These are phyloP conservation scores for Eristalis arbustorum DNA, from an alignment of 2,888 invertebrate species.

Conservation along the genomic window DNA sequence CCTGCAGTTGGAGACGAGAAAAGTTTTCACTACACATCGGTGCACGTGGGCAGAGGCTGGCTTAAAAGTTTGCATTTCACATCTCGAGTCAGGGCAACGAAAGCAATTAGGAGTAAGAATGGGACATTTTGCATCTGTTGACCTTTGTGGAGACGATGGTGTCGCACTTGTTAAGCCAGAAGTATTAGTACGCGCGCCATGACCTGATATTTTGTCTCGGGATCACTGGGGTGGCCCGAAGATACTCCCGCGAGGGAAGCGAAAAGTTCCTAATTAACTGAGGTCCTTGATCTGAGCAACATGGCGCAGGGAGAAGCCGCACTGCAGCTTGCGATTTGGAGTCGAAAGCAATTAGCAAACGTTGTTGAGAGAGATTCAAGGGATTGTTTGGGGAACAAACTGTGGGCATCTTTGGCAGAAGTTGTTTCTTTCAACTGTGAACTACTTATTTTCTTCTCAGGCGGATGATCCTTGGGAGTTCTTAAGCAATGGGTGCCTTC, in stretches of 20 bases:
- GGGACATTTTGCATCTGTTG: neutral
- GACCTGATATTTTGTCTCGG: neutral
- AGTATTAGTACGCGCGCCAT: neutral
- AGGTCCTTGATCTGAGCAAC: neutral
- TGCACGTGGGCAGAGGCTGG: conserved; percentile 2
- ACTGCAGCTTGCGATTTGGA: neutral
- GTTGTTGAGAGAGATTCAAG: too few species aligned
- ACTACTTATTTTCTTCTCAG: too few species aligned
- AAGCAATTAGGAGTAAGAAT: conserved; percentile 21
- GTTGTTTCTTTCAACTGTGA: too few species aligned
- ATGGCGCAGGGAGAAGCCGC: too few species aligned
- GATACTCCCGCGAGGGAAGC: neutral
- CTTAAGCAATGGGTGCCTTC: too few species aligned
- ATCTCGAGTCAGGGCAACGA: conserved; percentile 14
- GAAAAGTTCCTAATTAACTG: neutral
- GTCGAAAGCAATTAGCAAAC: neutral
- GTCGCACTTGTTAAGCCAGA: neutral
- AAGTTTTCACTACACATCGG: conserved; percentile 34
- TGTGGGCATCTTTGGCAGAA: too few species aligned
- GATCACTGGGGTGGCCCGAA: neutral
- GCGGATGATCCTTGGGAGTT: too few species aligned
- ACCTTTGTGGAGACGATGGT: neutral
- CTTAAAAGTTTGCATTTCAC: conserved; percentile 37
- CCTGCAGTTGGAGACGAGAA: conserved; percentile 16
- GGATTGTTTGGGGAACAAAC: too few species aligned